Conservation (phyloP, 2,113 vertebrate genomes). For the Eudyptes chrysolophus region DNA sequence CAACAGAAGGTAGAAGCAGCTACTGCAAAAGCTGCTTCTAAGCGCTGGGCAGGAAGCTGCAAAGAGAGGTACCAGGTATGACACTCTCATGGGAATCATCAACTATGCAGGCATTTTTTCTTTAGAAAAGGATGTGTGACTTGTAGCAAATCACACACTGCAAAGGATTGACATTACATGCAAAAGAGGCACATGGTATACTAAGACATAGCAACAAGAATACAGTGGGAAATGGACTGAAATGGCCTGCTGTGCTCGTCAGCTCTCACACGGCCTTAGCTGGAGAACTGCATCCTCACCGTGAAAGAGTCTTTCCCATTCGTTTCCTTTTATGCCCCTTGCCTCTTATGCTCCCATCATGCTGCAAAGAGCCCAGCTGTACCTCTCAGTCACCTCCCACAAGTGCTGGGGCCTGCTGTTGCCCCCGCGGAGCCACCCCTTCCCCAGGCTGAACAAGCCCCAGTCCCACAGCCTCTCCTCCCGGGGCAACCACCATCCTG, state of each 20-base stretch:
- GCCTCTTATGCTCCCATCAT: not conserved
- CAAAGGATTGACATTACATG: not conserved
- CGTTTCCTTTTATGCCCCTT: not conserved
- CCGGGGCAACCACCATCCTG: accelerated
- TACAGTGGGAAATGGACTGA: not conserved
- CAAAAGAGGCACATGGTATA: accelerated
- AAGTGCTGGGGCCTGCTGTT: no score
- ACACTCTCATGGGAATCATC: not conserved
- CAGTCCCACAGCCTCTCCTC: not conserved
- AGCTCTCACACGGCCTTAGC: not conserved
- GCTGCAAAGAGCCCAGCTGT: not conserved
- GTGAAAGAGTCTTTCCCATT: not conserved
- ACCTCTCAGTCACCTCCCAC: not conserved
- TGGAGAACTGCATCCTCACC: not conserved
- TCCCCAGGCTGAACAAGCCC: not conserved
- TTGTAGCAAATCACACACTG: not conserved
- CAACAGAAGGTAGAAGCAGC: not conserved
- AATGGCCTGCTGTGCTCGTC: not conserved
- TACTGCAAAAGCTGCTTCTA: not conserved
- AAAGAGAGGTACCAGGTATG: not conserved
- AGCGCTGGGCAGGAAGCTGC: accelerated
- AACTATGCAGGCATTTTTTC: not conserved
- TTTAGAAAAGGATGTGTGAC: not conserved
- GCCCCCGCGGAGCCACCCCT: not conserved
- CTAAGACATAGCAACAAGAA: not conserved